Percentiles rank a stretch among this genome's conserved stretches.
Conservation (phyloP, 2,113 vertebrate genomes). For the Piaya cayana region DNA sequence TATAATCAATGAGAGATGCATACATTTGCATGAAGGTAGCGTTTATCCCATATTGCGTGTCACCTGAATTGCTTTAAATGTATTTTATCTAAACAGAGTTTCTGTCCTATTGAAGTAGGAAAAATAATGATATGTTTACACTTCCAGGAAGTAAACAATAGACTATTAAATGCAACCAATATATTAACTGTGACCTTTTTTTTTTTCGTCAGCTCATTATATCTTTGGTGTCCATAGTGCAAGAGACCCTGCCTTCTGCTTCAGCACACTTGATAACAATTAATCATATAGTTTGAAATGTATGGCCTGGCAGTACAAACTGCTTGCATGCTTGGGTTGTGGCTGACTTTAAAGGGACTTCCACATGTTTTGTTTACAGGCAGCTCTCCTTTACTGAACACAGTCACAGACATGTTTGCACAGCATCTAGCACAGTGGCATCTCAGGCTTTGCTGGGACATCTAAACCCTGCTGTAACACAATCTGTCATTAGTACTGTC, state of each 20-base stretch:
- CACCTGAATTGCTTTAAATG: slow-evolving; percentile 7
- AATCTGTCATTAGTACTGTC: slow-evolving; percentile 6
- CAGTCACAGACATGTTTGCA: slow-evolving; percentile 13
- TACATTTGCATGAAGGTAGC: not conserved
- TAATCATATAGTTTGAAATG: not conserved
- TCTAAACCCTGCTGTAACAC: not conserved
- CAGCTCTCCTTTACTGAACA: slow-evolving; percentile 14
- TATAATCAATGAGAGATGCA: not conserved
- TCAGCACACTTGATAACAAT: not conserved
- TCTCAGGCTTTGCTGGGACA: slow-evolving; percentile 9
- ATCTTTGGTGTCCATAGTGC: not conserved
- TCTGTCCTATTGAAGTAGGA: slow-evolving; percentile 29
- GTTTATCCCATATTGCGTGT: not conserved
- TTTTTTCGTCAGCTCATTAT: not conserved
- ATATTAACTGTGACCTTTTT: not conserved
- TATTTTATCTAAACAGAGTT: not conserved
- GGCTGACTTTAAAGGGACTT: slow-evolving; percentile 49
- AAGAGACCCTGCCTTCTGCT: not conserved
- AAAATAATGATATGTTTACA: slow-evolving; percentile 26
- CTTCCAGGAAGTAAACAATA: not conserved
- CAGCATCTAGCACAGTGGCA: not conserved
- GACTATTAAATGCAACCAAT: not conserved
- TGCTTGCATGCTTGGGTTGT: not conserved
- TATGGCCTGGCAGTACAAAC: not conserved
- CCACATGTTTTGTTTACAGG: not conserved